A percentile compares a stretch with the other conserved stretches of the same genome.
These are phyloP conservation scores for Hippasteria phrygiana DNA, from an alignment of 53 echinoderm and acorn worm genomes.

Conservation along the genomic window DNA sequence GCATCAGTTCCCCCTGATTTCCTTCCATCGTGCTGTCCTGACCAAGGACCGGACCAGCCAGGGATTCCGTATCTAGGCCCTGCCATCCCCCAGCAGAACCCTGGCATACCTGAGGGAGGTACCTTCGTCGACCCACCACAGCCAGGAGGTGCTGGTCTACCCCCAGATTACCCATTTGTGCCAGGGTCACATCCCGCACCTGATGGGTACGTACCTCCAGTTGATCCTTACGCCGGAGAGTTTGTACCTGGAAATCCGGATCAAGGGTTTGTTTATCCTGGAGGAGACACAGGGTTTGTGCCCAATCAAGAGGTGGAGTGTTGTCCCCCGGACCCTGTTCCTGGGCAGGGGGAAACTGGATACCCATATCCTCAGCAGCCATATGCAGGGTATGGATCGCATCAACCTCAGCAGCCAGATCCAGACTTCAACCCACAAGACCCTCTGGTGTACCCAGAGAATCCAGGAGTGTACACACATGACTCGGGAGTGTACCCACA, in stretches of 20 bases:
- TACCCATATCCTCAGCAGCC: conserved; percentile 40
- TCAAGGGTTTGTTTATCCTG: conserved; percentile 43
- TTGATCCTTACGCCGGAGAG: neutral
- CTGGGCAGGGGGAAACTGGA: conserved; percentile 29
- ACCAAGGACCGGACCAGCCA: conserved; percentile 26
- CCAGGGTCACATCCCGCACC: conserved; percentile 15
- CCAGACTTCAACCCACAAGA: neutral
- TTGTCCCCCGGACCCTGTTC: conserved; percentile 43
- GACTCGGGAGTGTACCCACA: conserved; percentile 25
- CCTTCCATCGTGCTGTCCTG: conserved; percentile 27
- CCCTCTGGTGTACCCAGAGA: conserved; percentile 3
- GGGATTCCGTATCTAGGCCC: conserved; percentile 34
- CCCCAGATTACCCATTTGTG: conserved; percentile 4
- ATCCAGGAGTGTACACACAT: neutral
- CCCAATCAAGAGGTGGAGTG: conserved; percentile 27
- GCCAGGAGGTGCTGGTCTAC: conserved; percentile 10
- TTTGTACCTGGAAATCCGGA: conserved; percentile 30
- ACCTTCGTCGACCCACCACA: neutral
- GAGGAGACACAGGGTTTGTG: conserved; percentile 22
- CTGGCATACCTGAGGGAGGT: conserved; percentile 11
- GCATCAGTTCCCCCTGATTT: neutral
- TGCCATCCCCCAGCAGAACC: conserved; percentile 17
- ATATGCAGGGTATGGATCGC: neutral
- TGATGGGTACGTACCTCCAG: conserved; percentile 25
- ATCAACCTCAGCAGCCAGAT: conserved; percentile 16